Base-by-base conservation (phyloP, 2,797 vertebrate genomes). In the Cirrhinus molitorella region DNA sequence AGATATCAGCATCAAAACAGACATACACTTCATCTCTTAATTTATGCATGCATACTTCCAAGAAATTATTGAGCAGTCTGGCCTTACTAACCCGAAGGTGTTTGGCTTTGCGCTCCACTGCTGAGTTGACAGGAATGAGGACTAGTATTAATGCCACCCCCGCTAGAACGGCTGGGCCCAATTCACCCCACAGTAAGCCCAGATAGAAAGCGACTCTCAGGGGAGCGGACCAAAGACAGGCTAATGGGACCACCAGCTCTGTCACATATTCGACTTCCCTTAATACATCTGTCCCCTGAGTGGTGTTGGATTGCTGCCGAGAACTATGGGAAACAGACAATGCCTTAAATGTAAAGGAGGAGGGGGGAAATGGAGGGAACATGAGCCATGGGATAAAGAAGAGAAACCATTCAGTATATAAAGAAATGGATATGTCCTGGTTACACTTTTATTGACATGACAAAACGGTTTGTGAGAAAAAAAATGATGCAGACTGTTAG, bases 101-200 rank as follows among this genome's bases (percentile, higher is more conserved):
- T 85, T 90, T 90, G 4, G 91, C 80, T 88, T 80, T 93, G 43
- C 81, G 85, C 70, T 92, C 91, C 85, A 92, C 84, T n/a, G 88
- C 83, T 0, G 75, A 90, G 71, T 92, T 93, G 83, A 92, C 6
- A 51, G 91, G 91, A 83, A 94, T 87, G 51, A 92, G 86, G 61
- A 95, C 77, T 43, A 91, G 55, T 9, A 95, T 90, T 34, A 92
- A 71, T 0, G 77, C 87, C 53, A 92, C 68, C 45, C 92, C 92
- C 8, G 89, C 92, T 49, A 93, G 85, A 4, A 91, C 89, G 0
- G 91, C 89, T 8, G 83, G 82, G 0, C 92, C 92, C 55, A 93
- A 88, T 66, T 95, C 93, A 78, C 89, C 86, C 92, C 93, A 93
- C 59, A 94, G 92, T n/a, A 94, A 88, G 9, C 75, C 0, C 1